A percentile compares a stretch with the other conserved stretches of the same genome.
Conservation (phyloP, 1,140 invertebrate species). For the Penaeus chinensis region DNA sequence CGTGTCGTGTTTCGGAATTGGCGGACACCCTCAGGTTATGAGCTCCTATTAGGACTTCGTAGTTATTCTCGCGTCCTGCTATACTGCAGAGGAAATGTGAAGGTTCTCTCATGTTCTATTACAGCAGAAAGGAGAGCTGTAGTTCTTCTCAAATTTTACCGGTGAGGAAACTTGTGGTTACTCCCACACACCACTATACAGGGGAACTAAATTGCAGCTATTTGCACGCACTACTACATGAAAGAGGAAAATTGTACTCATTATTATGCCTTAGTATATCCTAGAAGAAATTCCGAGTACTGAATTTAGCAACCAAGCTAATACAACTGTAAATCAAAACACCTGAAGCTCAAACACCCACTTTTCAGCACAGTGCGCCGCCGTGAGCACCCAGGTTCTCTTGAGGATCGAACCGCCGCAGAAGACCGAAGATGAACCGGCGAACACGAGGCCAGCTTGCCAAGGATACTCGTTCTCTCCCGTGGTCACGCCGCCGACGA, state of each 20-base stretch:
- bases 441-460: slow-evolving; percentile 23
- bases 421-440: neutral
- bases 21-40: neutral
- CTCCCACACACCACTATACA: too few species aligned
- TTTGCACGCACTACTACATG: neutral
- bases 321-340: too few species aligned
- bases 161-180: too few species aligned
- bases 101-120: too few species aligned
- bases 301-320: neutral
- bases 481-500: slow-evolving; percentile 22
- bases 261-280: neutral
- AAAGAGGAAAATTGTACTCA: neutral
- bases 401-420: slow-evolving; percentile 30
- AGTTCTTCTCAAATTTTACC: too few species aligned
- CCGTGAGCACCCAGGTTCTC: slow-evolving; percentile 9
- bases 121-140: too few species aligned
- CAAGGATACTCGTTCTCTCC: slow-evolving; percentile 32
- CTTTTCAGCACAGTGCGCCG: slow-evolving; percentile 12
- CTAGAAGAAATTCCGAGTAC: neutral
- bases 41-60: neutral
- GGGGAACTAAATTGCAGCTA: neutral
- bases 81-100: neutral
- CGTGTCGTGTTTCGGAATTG: neutral
- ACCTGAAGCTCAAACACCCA: neutral
- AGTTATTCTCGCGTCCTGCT: neutral